Evolutionary conservation across 2,797 vertebrate genomes (phyloP), one percentile per base, ranked within the genome.

Genomic region (Florisuga fusca): DNA sequence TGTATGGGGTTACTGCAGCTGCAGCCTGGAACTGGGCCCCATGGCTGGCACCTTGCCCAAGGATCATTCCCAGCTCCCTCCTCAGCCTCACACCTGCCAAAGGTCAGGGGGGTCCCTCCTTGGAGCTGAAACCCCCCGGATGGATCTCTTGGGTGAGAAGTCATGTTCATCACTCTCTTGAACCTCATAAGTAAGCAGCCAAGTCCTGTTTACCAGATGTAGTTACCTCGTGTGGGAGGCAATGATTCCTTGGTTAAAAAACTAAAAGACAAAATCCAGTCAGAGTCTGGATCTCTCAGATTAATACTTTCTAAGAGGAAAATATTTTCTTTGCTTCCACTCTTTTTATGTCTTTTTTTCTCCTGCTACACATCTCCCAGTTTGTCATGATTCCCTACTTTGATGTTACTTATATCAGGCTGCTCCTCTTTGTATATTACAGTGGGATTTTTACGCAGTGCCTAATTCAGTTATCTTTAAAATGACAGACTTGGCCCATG

Each of bases 31-130:
- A 9, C 45, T 1, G 0, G 50, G 46, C 10, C 51, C 29, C 21
- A 2, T 0, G 3, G 50, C 21, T 3, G 3, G 53, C 1, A 0
- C 2, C 0, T 18, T 51, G 12, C 21, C 36, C 5, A 1, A 6
- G 34, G 48, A 46, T 7, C 0, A 0, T 11, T 71, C 27, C 66
- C 2, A 0, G 29, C 23, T 61, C 54, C n/a, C 4, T 9, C 25
- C 34, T 6, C 4, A 74, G 46, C 31, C 22, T 46, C n/a, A 66
- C 2, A 13, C 26, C 59, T 15, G 9, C 20, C 1, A 1, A 29
- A 45, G 43, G 27, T 27, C 26, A 1, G 5, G 1, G 1, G n/a
- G 6, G 10, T 23, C 13, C 18, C 46, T 54, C 11, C 27, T 9
- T 0, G 3, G 33, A 41, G 22, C 34, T 54, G 61, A 7, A 8